These are phyloP conservation scores for Uropetala carovei DNA, from an alignment of 2,888 invertebrate species.

Conservation along the genomic window DNA sequence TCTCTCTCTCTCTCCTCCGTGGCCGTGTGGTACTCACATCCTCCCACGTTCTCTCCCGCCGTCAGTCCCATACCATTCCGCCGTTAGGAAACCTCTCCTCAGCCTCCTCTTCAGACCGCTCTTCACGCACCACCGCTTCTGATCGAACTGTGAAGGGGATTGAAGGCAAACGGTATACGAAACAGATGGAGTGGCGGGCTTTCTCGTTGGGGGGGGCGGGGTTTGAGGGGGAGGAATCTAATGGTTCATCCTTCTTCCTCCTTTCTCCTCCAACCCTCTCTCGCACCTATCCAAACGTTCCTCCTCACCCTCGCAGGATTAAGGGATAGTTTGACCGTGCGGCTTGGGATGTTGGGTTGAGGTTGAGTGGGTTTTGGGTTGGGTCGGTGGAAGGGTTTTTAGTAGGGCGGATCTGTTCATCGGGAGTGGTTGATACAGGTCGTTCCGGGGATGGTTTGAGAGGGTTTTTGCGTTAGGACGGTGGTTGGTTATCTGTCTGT, in stretches of 20 bases:
- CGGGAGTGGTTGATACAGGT: neutral
- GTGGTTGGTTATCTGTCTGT: neutral
- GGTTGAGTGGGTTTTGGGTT: too few species aligned
- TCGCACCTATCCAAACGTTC: too few species aligned
- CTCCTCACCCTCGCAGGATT: too few species aligned
- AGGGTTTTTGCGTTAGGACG: too few species aligned
- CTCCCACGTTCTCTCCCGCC: neutral
- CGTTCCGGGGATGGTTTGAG: neutral
- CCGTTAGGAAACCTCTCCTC: neutral
- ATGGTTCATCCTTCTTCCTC: neutral
- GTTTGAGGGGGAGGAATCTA: conserved; percentile 2
- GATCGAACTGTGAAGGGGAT: neutral
- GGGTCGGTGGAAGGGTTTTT: too few species aligned
- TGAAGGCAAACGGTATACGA: too few species aligned
- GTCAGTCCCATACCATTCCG: neutral
- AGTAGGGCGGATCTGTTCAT: neutral
- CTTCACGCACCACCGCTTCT: neutral
- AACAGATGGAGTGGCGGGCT: too few species aligned
- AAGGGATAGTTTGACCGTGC: neutral
- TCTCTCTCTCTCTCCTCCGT: too few species aligned
- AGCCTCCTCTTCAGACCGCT: neutral
- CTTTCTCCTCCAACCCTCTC: neutral
- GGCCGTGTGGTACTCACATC: too few species aligned
- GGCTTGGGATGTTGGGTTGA: neutral
- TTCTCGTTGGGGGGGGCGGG: too few species aligned